These are phyloP conservation scores for Brachyptera putata DNA, from an alignment of 2,888 invertebrate genomes.

Conservation along the genomic window DNA sequence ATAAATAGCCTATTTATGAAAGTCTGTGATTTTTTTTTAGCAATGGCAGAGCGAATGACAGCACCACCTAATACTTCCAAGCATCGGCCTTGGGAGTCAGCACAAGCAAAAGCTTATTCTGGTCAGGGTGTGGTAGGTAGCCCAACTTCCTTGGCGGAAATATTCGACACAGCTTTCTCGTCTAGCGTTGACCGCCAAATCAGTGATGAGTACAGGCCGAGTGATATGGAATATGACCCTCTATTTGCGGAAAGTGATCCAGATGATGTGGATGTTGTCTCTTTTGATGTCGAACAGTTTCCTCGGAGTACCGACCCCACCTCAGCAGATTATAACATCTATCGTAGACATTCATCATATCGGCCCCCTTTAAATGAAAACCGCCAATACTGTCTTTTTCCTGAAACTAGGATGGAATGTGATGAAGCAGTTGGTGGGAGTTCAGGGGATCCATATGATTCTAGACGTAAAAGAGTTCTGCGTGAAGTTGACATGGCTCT, in stretches of 20 bases:
- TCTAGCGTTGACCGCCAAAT: slow-evolving; percentile 51
- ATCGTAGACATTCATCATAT: slow-evolving; percentile 2
- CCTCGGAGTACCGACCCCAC: slow-evolving; percentile 15
- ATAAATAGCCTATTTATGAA: background rate
- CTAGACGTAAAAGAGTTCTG: slow-evolving; percentile 31
- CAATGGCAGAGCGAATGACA: slow-evolving; percentile 32
- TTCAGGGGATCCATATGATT: slow-evolving; percentile 25
- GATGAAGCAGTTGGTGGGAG: slow-evolving; percentile 18
- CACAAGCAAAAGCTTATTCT: slow-evolving; percentile 33
- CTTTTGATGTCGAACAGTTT: slow-evolving; percentile 33
- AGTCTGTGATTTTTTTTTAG: background rate
- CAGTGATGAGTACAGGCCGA: slow-evolving; percentile 28
- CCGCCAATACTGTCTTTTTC: slow-evolving; percentile 23
- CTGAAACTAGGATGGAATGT: slow-evolving; percentile 25
- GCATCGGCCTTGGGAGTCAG: slow-evolving; percentile 38
- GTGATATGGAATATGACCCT: slow-evolving; percentile 58
- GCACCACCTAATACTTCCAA: slow-evolving; percentile 29
- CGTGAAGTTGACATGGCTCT: slow-evolving; percentile 29
- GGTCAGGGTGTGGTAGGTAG: slow-evolving; percentile 32
- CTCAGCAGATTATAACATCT: slow-evolving; percentile 7
- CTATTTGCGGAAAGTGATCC: slow-evolving; percentile 60
- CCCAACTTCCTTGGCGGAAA: slow-evolving; percentile 55
- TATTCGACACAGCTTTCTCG: slow-evolving; percentile 60
- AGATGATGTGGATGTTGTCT: slow-evolving; percentile 50
- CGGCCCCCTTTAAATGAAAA: slow-evolving; percentile 9